These are phyloP conservation scores for Zele albiditarsus DNA, from an alignment of 2,888 invertebrate genomes.

Conservation along the genomic window DNA sequence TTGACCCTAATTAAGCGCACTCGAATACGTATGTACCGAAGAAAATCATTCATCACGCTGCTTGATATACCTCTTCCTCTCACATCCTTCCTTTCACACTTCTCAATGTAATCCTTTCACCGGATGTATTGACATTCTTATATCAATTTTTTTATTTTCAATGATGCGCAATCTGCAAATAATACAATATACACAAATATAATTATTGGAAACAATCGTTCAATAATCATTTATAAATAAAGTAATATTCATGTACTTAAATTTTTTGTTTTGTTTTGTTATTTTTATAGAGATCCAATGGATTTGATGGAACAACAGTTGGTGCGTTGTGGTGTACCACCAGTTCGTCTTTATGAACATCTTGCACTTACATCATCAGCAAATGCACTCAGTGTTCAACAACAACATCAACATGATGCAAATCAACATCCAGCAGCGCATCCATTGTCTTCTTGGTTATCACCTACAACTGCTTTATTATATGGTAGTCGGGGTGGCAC, in stretches of 20 bases:
- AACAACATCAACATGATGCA: conserved; percentile 50
- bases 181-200: not conserved
- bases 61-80: conserved; percentile 24
- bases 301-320: conserved; percentile 71
- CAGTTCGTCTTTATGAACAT: conserved; percentile 69
- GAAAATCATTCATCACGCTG: conserved; percentile 64
- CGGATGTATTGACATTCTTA: conserved; percentile 33
- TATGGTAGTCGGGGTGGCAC: conserved; percentile 64
- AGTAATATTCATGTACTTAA: not conserved
- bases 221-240: not conserved
- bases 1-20: conserved; percentile 68
- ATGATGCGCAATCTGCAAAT: not conserved
- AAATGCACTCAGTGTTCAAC: conserved; percentile 46
- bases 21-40: conserved; percentile 49
- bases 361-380: conserved; percentile 65
- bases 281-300: conserved; percentile 68
- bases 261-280: conserved; percentile 1
- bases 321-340: conserved; percentile 69
- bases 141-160: not conserved
- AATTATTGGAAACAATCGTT: conserved; percentile 3
- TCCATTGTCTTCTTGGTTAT: conserved; percentile 61
- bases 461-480: conserved; percentile 65
- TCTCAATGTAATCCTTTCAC: conserved; percentile 12
- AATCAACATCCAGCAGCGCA: conserved; percentile 53
- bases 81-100: not conserved